Evolutionary conservation across 2,113 vertebrate genomes (phyloP).

Genomic region (Theristicus caerulescens): DNA sequence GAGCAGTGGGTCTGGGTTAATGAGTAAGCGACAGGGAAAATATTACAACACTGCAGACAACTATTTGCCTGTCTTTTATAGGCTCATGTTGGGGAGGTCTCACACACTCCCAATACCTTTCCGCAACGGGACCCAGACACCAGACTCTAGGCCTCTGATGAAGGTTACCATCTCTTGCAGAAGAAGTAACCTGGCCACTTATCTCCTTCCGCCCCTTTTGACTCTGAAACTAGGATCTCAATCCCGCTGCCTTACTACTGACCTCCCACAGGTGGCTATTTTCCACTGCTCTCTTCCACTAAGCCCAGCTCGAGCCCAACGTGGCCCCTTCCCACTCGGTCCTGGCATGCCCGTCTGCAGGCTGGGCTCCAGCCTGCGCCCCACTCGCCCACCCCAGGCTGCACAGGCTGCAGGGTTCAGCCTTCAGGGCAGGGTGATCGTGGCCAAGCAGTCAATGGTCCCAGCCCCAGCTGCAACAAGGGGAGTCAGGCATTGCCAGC

Average conservation of each 20-base stretch:
- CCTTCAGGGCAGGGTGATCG: background rate
- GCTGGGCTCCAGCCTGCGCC: background rate
- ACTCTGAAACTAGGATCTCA: background rate
- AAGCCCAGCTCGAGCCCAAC: background rate
- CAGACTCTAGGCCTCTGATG: accelerated
- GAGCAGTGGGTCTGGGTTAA: background rate
- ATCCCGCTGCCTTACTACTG: accelerated
- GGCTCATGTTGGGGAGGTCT: background rate
- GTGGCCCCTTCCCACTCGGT: background rate
- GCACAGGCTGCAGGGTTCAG: background rate
- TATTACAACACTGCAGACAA: background rate
- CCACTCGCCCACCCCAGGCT: background rate
- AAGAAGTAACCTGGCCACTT: background rate
- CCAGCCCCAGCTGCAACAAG: background rate
- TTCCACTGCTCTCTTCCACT: background rate
- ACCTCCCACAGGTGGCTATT: background rate
- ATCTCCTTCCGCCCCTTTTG: background rate
- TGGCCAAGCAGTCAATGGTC: background rate
- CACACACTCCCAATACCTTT: background rate
- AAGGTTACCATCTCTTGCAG: background rate
- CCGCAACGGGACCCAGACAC: background rate
- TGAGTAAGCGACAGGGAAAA: background rate
- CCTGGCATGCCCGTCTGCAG: background rate
- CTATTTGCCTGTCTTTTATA: background rate
- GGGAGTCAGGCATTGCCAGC: background rate